Evolutionary conservation across 2,113 vertebrate genomes (phyloP).

Genomic region (Psephotus haematonotus): DNA sequence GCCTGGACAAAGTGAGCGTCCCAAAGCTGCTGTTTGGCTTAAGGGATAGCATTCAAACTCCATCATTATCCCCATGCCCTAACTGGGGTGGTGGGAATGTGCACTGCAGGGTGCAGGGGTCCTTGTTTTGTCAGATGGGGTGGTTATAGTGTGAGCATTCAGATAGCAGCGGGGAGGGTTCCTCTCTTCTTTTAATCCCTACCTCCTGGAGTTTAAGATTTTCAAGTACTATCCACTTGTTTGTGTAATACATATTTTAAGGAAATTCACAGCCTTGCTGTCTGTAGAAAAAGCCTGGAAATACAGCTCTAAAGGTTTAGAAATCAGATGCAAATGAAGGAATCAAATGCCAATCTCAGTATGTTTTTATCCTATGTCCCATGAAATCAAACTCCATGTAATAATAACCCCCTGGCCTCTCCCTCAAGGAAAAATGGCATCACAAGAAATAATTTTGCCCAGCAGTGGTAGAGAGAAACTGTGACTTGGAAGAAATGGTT

Average conservation of each 20-base stretch:
- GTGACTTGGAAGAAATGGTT: background rate
- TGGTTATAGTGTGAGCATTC: background rate
- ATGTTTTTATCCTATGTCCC: background rate
- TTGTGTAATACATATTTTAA: background rate
- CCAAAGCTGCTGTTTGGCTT: background rate
- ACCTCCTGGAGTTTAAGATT: background rate
- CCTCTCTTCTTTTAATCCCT: background rate
- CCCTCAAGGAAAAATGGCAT: background rate
- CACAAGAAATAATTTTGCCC: background rate
- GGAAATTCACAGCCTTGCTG: background rate
- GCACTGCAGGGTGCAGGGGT: background rate
- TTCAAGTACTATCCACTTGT: background rate
- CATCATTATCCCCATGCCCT: rapidly evolving
- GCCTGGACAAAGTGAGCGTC: background rate
- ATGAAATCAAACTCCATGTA: background rate
- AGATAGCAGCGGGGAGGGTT: background rate
- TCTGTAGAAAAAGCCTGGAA: background rate
- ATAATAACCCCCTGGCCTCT: background rate
- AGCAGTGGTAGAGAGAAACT: background rate
- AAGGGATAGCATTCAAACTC: background rate
- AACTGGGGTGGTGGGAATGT: background rate
- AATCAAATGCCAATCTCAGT: background rate
- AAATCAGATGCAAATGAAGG: background rate
- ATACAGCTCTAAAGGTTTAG: background rate
- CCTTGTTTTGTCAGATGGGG: background rate